Evolutionary conservation across 2,113 vertebrate species (phyloP).

Genomic region (Sarotherodon lohbergeri): DNA sequence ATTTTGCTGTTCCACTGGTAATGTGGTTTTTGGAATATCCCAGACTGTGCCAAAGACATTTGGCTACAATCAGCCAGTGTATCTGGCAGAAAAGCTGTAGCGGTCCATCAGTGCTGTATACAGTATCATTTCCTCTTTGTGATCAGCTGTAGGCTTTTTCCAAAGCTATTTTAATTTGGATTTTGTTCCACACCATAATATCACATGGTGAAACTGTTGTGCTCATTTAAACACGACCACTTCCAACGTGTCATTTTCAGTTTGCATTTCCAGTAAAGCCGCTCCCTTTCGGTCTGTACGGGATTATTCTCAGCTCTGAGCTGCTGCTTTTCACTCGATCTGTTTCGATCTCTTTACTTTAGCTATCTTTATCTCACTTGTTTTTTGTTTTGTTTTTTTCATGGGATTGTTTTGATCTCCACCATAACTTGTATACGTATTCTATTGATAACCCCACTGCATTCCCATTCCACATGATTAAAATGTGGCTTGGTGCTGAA

Average conservation of each 20-base stretch:
- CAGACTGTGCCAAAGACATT: background rate
- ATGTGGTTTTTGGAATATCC: background rate
- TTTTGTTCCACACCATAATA: background rate
- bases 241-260: slow-evolving; percentile 31
- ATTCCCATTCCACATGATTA: slow-evolving; percentile 37
- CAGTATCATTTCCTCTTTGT: background rate
- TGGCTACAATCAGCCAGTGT: background rate
- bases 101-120: background rate
- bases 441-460: slow-evolving; percentile 35
- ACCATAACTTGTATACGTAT: slow-evolving; percentile 37
- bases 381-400: background rate
- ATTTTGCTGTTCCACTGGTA: background rate
- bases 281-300: background rate
- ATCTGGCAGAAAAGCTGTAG: background rate
- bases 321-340: background rate
- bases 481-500: slow-evolving; percentile 21
- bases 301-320: background rate
- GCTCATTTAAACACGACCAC: slow-evolving; percentile 6
- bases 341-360: background rate
- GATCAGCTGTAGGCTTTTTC: background rate
- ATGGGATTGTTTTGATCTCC: slow-evolving; percentile 32
- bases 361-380: slow-evolving; percentile 5
- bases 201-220: background rate
- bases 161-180: background rate
- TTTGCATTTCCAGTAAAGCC: slow-evolving; percentile 39